phyloP scores from a whole-genome alignment of 2,797 vertebrate genomes.

The Sebastes nivosus region DNA sequence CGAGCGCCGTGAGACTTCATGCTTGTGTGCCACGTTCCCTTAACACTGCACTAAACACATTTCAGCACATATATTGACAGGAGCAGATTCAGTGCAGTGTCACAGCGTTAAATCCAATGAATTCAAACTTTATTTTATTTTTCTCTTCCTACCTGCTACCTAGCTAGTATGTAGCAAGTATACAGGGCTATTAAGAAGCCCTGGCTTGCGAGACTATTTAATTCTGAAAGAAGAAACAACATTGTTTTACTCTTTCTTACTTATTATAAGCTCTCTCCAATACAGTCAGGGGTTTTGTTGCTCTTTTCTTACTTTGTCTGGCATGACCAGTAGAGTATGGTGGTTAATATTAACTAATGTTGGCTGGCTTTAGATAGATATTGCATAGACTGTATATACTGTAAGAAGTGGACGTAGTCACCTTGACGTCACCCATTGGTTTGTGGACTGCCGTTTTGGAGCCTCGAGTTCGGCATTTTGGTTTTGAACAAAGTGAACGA shows the following conservation, averaged over 20 bases:
- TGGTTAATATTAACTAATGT: neutral
- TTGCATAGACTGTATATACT: too few relatives aligned
- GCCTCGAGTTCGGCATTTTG: too few relatives aligned
- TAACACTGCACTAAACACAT: slow-evolving; percentile 37
- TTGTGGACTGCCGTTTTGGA: too few relatives aligned
- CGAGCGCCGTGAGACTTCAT: slow-evolving; percentile 50
- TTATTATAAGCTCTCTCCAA: neutral
- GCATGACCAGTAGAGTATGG: neutral
- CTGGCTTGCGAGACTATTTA: neutral
- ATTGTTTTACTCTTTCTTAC: neutral
- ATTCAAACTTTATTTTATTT: slow-evolving; percentile 2
- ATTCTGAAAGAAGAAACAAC: neutral
- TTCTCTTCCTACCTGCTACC: neutral
- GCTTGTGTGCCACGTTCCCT: slow-evolving; percentile 44
- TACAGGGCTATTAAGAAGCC: neutral
- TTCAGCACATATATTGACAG: slow-evolving; percentile 46
- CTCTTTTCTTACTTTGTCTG: neutral
- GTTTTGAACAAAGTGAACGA: too few relatives aligned
- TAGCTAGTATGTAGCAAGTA: neutral
- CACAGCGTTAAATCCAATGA: slow-evolving; percentile 4
- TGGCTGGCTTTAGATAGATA: neutral
- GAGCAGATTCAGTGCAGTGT: slow-evolving; percentile 33
- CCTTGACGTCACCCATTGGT: too few relatives aligned
- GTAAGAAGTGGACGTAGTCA: too few relatives aligned
- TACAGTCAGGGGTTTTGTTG: neutral